These are phyloP conservation scores for Trachelus iudaicus DNA, from an alignment of 2,888 invertebrate species.

Conservation along the genomic window DNA sequence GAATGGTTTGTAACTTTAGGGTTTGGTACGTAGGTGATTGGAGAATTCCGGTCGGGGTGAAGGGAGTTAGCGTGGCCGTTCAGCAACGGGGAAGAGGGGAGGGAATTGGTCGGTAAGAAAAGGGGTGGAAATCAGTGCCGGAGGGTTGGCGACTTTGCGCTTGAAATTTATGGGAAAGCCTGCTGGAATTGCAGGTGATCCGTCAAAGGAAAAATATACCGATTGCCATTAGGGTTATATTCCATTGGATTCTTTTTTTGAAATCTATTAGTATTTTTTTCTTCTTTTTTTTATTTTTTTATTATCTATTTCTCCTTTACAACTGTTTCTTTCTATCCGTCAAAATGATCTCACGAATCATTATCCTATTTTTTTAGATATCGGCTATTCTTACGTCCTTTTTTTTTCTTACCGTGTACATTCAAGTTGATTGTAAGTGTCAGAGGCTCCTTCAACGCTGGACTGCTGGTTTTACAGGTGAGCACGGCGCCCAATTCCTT, in stretches of 20 bases:
- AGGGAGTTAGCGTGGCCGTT: too few relatives aligned
- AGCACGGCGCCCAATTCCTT: slow-evolving; percentile 79
- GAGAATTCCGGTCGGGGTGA: too few relatives aligned
- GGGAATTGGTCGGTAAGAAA: too few relatives aligned
- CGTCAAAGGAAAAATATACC: too few relatives aligned
- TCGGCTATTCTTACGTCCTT: slow-evolving; percentile 4
- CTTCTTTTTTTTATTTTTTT: neutral
- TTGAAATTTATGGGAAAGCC: too few relatives aligned
- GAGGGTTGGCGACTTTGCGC: too few relatives aligned
- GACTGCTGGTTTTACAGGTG: slow-evolving; percentile 78
- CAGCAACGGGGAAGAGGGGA: too few relatives aligned
- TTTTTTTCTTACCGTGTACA: slow-evolving; percentile 75
- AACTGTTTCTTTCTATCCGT: neutral
- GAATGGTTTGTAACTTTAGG: neutral
- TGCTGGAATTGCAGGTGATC: too few relatives aligned
- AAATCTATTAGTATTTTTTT: slow-evolving; percentile 6
- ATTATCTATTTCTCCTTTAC: neutral
- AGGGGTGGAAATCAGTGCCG: too few relatives aligned
- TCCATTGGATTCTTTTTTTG: slow-evolving; percentile 8
- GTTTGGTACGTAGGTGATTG: too few relatives aligned
- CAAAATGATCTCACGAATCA: neutral
- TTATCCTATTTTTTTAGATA: neutral
- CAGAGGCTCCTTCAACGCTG: slow-evolving; percentile 74
- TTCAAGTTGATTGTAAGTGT: slow-evolving; percentile 74
- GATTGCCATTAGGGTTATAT: neutral